Conservation (phyloP, 2,888 invertebrate species). For the Limnephilus rhombicus region DNA sequence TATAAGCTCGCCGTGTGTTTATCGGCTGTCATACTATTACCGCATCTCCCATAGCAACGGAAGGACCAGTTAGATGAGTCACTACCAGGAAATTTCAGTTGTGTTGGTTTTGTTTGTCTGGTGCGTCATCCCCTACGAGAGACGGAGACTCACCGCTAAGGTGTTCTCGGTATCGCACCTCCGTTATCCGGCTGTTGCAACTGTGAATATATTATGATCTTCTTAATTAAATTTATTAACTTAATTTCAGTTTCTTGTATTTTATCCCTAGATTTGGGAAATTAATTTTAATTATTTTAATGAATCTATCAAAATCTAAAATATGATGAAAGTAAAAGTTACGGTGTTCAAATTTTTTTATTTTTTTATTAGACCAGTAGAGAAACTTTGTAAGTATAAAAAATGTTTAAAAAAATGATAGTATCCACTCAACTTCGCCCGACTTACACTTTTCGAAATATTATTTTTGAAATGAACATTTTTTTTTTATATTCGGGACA, state of each 20-base stretch:
- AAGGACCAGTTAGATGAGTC: slow-evolving; percentile 44
- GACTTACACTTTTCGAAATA: too few species aligned
- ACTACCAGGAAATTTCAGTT: slow-evolving; percentile 58
- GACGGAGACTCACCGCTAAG: slow-evolving; percentile 53
- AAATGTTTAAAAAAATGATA: too few species aligned
- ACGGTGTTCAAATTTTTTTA: too few species aligned
- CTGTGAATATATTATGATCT: neutral
- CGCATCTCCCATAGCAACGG: slow-evolving; percentile 3
- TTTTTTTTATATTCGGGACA: too few species aligned
- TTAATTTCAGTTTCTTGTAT: neutral
- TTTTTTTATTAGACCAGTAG: too few species aligned
- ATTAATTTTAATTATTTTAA: neutral
- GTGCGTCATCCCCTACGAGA: slow-evolving; percentile 59
- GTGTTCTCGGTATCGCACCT: slow-evolving; percentile 47
- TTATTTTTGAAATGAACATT: too few species aligned
- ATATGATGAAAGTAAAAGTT: too few species aligned
- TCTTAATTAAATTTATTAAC: neutral
- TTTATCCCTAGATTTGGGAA: neutral
- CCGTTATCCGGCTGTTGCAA: slow-evolving; percentile 26
- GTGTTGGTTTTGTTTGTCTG: slow-evolving; percentile 54
- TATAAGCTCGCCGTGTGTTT: neutral
- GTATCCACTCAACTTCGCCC: too few species aligned
- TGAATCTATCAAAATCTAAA: too few species aligned
- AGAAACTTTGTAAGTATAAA: too few species aligned
- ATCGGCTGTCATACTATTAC: neutral